Percentiles rank a stretch among this genome's conserved stretches.
Conservation (phyloP, 2,888 invertebrate genomes). For the Ditula angustiorana region DNA sequence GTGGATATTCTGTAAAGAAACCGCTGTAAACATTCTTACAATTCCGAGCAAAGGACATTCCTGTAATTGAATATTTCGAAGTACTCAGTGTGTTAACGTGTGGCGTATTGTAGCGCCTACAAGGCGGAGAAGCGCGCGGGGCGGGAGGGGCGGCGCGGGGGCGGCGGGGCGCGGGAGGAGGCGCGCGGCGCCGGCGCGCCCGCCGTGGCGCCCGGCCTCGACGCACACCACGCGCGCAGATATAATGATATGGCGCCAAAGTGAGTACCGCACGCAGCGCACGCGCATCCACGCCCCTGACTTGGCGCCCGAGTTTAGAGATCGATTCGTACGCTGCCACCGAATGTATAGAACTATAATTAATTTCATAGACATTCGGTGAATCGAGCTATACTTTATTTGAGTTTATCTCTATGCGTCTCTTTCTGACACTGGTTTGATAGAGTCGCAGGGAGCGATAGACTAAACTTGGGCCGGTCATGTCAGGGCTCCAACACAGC, state of each 20-base stretch:
- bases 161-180: slow-evolving; percentile 67
- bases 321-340: too few relatives aligned
- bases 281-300: not conserved
- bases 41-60: slow-evolving; percentile 19
- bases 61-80: not conserved
- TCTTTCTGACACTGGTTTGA: too few relatives aligned
- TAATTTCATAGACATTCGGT: too few relatives aligned
- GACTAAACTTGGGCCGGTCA: too few relatives aligned
- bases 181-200: slow-evolving; percentile 60
- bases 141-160: slow-evolving; percentile 64
- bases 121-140: slow-evolving; percentile 74
- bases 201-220: slow-evolving; percentile 76
- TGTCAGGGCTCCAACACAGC: too few relatives aligned
- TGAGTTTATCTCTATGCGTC: too few relatives aligned
- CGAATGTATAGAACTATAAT: too few relatives aligned
- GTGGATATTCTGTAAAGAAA: too few relatives aligned
- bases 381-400: too few relatives aligned
- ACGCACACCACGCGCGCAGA: slow-evolving; percentile 88
- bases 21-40: too few relatives aligned
- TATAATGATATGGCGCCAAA: slow-evolving; percentile 95
- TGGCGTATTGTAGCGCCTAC: slow-evolving; percentile 68
- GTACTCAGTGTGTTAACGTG: not conserved
- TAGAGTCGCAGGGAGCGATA: too few relatives aligned
- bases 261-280: slow-evolving; percentile 83
- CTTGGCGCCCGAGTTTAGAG: too few relatives aligned